phyloP scores from a whole-genome alignment of 1,140 invertebrate species.

The Aphelenchoides avenae region DNA sequence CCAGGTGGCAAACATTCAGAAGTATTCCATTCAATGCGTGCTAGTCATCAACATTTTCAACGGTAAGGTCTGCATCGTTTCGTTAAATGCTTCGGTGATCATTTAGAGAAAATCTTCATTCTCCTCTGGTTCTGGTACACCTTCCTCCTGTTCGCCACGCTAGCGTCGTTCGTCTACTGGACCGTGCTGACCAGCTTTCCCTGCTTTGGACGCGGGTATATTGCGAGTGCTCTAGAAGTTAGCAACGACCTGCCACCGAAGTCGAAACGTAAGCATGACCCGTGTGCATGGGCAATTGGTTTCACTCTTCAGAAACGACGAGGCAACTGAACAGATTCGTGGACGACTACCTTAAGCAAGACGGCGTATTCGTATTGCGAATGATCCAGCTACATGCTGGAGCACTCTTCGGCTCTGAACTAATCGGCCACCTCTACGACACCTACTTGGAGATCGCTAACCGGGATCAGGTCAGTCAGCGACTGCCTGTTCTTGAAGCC shows the following conservation, averaged over 20 bases:
- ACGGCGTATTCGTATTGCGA: constrained; percentile 63
- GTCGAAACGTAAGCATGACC: too few species aligned
- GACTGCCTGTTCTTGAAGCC: too few species aligned
- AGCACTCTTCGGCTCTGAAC: constrained; percentile 18
- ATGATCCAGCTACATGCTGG: constrained; percentile 61
- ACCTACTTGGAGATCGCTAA: constrained; percentile 15
- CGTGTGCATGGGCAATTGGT: neutral
- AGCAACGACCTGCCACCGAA: too few species aligned
- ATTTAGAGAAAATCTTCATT: constrained; percentile 62
- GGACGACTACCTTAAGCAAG: constrained; percentile 62
- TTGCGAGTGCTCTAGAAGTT: constrained; percentile 36
- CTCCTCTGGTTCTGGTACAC: constrained; percentile 65
- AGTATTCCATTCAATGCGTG: constrained; percentile 59
- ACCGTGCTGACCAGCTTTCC: constrained; percentile 42
- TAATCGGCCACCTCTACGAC: constrained; percentile 25
- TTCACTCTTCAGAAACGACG: constrained; percentile 19
- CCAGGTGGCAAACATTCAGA: constrained; percentile 59
- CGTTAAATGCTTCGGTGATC: constrained; percentile 49
- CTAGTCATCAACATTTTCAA: constrained; percentile 64
- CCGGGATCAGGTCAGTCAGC: too few species aligned
- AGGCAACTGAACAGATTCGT: constrained; percentile 57
- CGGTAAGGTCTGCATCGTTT: constrained; percentile 60
- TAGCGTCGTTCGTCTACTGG: constrained; percentile 58
- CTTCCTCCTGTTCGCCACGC: constrained; percentile 60
- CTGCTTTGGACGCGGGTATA: constrained; percentile 50